phyloP scores from a whole-genome alignment of 2,888 invertebrate species.

The Cremastobaeus sp. region DNA sequence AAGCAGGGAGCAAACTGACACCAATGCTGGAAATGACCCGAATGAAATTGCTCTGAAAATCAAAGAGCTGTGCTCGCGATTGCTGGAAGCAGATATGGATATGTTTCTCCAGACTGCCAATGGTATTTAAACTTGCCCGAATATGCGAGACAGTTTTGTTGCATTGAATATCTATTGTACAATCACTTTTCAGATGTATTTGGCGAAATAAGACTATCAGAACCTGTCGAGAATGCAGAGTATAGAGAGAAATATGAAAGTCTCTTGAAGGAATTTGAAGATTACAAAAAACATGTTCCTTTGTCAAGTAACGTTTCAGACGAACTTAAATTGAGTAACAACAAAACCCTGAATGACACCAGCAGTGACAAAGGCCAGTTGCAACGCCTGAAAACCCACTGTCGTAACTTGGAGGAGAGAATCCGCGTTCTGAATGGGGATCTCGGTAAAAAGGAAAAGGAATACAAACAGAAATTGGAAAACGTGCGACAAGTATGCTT shows the following conservation, averaged over 20 bases:
- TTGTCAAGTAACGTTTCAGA: conserved; percentile 51
- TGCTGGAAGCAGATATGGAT: conserved; percentile 78
- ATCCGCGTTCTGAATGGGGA: conserved; percentile 82
- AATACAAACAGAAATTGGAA: conserved; percentile 82
- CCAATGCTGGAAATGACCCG: conserved; percentile 68
- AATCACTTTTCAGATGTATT: conserved; percentile 75
- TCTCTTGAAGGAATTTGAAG: conserved; percentile 84
- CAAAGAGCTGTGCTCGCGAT: conserved; percentile 76
- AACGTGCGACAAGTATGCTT: conserved; percentile 80
- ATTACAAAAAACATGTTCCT: conserved; percentile 80
- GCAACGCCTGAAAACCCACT: conserved; percentile 81
- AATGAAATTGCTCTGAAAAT: conserved; percentile 77
- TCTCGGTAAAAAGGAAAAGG: conserved; percentile 83
- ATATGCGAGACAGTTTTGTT: too few species aligned
- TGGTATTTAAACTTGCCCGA: too few species aligned
- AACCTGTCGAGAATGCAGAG: conserved; percentile 71
- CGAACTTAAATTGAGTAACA: conserved; percentile 52
- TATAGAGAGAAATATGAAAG: conserved; percentile 84
- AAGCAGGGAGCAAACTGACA: conserved; percentile 84
- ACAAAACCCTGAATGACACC: conserved; percentile 63
- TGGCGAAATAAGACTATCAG: conserved; percentile 70
- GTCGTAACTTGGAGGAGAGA: conserved; percentile 84
- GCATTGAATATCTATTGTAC: neutral
- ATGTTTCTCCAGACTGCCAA: conserved; percentile 72
- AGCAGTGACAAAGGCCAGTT: conserved; percentile 71